Evolutionary conservation across 2,888 invertebrate genomes (phyloP), one percentile per base, ranked within the genome.

Genomic region (Rotaria macrura): DNA sequence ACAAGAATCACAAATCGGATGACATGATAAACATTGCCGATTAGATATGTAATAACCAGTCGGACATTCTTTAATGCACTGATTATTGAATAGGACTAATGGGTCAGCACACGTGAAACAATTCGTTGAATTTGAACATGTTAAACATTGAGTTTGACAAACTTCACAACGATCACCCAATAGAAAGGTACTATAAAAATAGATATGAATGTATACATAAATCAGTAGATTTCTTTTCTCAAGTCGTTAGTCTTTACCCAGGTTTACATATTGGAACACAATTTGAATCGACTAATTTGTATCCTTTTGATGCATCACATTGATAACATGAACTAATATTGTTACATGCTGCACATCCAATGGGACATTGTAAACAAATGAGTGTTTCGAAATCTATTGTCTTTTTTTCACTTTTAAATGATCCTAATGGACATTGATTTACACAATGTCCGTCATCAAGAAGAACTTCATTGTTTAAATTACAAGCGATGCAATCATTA

Each of bases 371-470:
- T 43, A 25, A 43, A 43, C 79, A 79, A 20, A n/a, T 23, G 14
- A 43, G 25, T 14, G 43, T 79, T 25, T 40, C 10, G n/a, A 38
- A 43, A 43, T 40, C 40, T 3, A 23, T 43, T 14, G 43, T 43
- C n/a, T 79, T 25, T n/a, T 25, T 43, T 79, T 79, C 14, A 43
- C 14, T 25, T 23, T n/a, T 43, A 79, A 43, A 79, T 14, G 9
- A 43, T 25, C 79, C 43, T 25, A n/a, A 1, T 40, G 79, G 79
- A 79, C 79, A 79, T 40, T 79, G 2, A 79, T 79, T 43, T 23
- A 79, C 43, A 79, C 79, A 79, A 79, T 79, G 43, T 25, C 79
- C 79, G 43, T 79, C 79, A 79, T 79, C 43, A n/a, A 43, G 43
- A n/a, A 79, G 43, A 3, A 79, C n/a, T 79, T 79, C 43, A 43